Evolutionary conservation across 1,140 invertebrate species (phyloP), one percentile per base, ranked within the genome.

Genomic region (Drosophila saltans): DNA sequence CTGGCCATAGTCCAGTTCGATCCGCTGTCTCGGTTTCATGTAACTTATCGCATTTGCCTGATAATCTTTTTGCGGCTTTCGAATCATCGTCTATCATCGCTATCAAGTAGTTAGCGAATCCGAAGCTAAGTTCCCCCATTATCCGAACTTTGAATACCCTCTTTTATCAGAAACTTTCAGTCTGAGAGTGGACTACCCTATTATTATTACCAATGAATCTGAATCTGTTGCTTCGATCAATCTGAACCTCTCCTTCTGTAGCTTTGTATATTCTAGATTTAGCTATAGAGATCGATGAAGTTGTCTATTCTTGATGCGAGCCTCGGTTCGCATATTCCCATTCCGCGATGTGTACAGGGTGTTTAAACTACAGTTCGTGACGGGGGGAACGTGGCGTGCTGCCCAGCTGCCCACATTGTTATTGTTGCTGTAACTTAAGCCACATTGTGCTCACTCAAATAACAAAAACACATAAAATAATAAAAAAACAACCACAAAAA

Each of bases 401-500:
- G 33, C 28, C 45, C 41, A 45, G 39, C 43, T 11, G 33, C 30
- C 45, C 1, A 45, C 24, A 16, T 24, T 41, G 7, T 26, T 30
- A 45, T 62, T 21, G 2, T 48, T 28, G 40, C 16, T 78, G 75
- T 78, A 78, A 78, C 75, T 57, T 43, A 66, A 78, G 52, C 75
- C 26, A 72, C 39, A 79, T 43, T 69, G 30, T 43, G 63, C 24
- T 43, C 75, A 67, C 74, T 78, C 74, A 33, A 78, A 78, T 72
- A 45, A 72, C 75, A 78, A 66, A 78, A 72, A 16, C 16, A 30
- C 28, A 30, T 30, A 30, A 30, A 4, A 30, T 3, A 30, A 30
- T 4, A 45, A 78, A 66, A 66, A 48, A 40, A 56, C 78, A 63
- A 41, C 55, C 78, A 63, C 75, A 77, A 26, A 2, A 52, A 52